Evolutionary conservation across 2,888 invertebrate species (phyloP), one percentile per base, ranked within the genome.

Genomic region (Schizotus pectinicornis): DNA sequence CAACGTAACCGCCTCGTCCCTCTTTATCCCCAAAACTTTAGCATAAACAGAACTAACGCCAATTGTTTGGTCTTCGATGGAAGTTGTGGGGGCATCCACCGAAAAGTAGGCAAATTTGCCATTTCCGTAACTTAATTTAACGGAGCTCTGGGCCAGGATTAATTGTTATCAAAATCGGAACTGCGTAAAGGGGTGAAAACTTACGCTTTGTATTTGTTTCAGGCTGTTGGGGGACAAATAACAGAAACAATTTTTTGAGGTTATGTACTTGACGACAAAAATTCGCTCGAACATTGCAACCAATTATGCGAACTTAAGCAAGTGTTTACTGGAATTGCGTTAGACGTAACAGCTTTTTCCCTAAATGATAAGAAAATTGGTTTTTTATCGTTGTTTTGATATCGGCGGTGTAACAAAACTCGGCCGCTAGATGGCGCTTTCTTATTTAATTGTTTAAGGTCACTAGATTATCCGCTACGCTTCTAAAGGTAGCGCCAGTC

Each of bases 11-110:
- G 83, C 81, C 11, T 82, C 81, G 8, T 83, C 84, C 67, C 88
- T 86, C 1, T 82, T 76, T 31, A 91, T 73, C 0, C 84, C 84
- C 3, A 90, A 73, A 60, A 81, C 75, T 60, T 82, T 81, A 14
- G 86, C 86, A 73, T 86, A 86, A 37, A 83, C 77, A 0, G 87
- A 83, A 72, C 85, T 86, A 35, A 88, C 80, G 7, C 85, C 85
- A 60, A 89, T 76, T 32, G 77, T 77, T 14, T 83, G 82, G 38
- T 84, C 84, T 12, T 82, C 80, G 13, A 83, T 68, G 56, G 69
- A 69, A 30, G 59, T 37, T 30, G 74, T 65, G 31, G 73, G 67
- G 51, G 75, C 55, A 41, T 71, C 73, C 63, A 80, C 74, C 3
- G 82, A 80, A 58, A 81, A 77, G 70, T 79, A 82, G 55, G 76